phyloP scores from a whole-genome alignment of 2,888 invertebrate genomes.

The Drosophila demipolita region DNA sequence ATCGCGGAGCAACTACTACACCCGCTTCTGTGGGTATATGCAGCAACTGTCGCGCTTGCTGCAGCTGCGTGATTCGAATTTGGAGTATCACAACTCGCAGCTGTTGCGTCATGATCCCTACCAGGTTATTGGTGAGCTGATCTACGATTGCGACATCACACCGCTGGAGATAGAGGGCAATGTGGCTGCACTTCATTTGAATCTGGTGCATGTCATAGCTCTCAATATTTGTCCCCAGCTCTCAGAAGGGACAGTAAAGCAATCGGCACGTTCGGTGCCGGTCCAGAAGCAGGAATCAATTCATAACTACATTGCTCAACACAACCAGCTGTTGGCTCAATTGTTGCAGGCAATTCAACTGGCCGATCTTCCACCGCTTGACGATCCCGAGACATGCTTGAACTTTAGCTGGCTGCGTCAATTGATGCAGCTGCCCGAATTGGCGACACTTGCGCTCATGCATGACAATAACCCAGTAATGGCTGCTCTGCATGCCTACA shows the following conservation, averaged over 20 bases:
- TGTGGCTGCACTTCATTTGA: conserved; percentile 89
- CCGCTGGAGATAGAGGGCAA: conserved; percentile 89
- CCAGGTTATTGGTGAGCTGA: conserved; percentile 88
- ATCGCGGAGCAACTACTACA: conserved; percentile 81
- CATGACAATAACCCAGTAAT: conserved; percentile 71
- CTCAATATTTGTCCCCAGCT: conserved; percentile 89
- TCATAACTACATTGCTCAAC: conserved; percentile 81
- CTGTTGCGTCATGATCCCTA: conserved; percentile 85
- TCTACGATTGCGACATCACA: conserved; percentile 89
- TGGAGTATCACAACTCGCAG: conserved; percentile 75
- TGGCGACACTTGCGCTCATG: conserved; percentile 62
- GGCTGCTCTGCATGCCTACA: conserved; percentile 76
- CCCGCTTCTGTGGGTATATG: conserved; percentile 80
- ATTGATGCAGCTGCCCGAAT: conserved; percentile 66
- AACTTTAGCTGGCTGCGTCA: conserved; percentile 70
- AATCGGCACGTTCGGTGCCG: conserved; percentile 38
- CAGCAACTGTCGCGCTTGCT: conserved; percentile 83
- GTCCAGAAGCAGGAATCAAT: conserved; percentile 78
- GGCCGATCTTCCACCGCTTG: conserved; percentile 24
- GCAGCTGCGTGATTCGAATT: conserved; percentile 81
- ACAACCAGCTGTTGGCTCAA: conserved; percentile 80
- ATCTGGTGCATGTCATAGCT: conserved; percentile 90
- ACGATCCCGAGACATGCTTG: conserved; percentile 34
- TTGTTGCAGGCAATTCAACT: conserved; percentile 75
- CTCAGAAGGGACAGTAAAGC: conserved; percentile 30